phyloP scores from a whole-genome alignment of 2,797 vertebrate species.

The Zalophus californianus region DNA sequence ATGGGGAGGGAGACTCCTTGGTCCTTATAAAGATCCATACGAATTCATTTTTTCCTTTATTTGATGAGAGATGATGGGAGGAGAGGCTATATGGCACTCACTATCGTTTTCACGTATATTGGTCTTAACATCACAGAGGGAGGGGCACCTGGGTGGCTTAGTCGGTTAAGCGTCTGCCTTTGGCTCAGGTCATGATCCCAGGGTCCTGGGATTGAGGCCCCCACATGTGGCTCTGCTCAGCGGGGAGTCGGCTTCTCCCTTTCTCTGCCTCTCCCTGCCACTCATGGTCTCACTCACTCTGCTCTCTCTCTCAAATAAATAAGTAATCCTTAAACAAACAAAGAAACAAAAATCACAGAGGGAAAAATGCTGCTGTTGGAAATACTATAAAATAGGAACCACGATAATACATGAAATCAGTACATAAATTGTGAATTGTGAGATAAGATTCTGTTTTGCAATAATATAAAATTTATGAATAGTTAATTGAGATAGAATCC shows the following conservation, averaged over 20 bases:
- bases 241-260: background rate
- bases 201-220: background rate
- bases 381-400: background rate
- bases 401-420: background rate
- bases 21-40: background rate
- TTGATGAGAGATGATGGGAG: background rate
- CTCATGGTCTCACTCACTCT: background rate
- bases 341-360: background rate
- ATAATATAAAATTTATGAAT: background rate
- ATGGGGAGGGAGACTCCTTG: background rate
- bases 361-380: background rate
- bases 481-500: background rate
- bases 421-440: slow-evolving; percentile 24
- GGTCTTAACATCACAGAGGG: background rate
- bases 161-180: background rate
- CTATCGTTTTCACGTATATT: background rate
- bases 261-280: background rate
- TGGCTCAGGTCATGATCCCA: no score
- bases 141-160: no score
- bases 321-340: background rate
- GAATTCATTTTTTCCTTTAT: background rate
- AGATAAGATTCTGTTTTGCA: background rate
- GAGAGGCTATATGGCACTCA: background rate
- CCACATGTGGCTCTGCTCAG: background rate
- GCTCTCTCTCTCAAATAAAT: background rate